Base-by-base conservation (phyloP, 2,797 vertebrate species). In the Tokudaia tokunoshimensis region DNA sequence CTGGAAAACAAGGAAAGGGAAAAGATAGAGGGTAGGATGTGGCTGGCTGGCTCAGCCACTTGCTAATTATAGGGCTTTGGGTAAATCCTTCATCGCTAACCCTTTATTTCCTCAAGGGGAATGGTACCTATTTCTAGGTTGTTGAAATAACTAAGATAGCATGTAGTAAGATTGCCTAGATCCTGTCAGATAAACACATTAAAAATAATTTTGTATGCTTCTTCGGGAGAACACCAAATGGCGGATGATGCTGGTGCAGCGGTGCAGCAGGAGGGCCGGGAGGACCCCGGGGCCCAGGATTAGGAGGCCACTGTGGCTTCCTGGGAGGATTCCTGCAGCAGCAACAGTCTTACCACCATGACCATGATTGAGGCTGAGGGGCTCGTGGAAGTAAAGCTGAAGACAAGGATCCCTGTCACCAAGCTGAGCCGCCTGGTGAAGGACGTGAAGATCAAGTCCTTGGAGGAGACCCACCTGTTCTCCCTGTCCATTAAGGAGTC, bases 31-130 rank as follows among this genome's bases (percentile, higher is more conserved):
- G 50, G 67, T 37, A 55, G 14, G 34, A 57, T 17, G 4, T 59
- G 26, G 67, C 22, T 57, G 26, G 37, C 26, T 90, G 22, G 41
- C 52, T 72, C 37, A 81, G 65, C 3, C 15, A 41, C 37, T 70
- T 96, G 84, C 50, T 94, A 82, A 61, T 74, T 93, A 44, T 61
- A 37, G 88, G 52, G 41, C 37, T 78, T 94, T 89, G 89, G 74
- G 31, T 9, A 88, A 94, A 47, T 92, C 70, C 59, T 75, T 96
- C 63, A 37, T n/a, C 70, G 59, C 72, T 52, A 82, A 89, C 31
- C 19, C n/a, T 95, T 88, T 44, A 22, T 94, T 92, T 86, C 50
- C 55, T 84, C 72, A 93, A 31, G 41, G 57, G 52, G 65, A 92
- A 50, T 19, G 20, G 31, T 47, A 11, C 17, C 17, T 63, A 75